These are phyloP conservation scores for Jacana jacana DNA, from an alignment of 2,113 vertebrate species.

Conservation along the genomic window DNA sequence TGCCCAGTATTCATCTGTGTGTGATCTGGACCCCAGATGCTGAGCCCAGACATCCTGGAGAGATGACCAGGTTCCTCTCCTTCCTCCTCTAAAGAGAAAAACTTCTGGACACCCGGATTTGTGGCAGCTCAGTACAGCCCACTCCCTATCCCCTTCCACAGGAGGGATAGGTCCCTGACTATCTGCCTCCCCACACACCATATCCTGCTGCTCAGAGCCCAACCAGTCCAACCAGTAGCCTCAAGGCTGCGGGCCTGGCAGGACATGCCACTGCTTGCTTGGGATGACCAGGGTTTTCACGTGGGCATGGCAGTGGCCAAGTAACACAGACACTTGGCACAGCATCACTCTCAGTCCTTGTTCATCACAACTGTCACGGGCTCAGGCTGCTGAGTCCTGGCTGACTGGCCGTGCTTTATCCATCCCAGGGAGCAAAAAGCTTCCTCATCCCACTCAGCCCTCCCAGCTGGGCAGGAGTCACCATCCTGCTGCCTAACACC, in stretches of 20 bases:
- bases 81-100: background rate
- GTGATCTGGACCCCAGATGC: background rate
- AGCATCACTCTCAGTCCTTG: rapidly evolving
- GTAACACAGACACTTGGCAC: background rate
- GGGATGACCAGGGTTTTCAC: background rate
- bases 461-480: background rate
- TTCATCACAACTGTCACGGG: background rate
- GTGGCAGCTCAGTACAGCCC: background rate
- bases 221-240: background rate
- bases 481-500: background rate
- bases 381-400: background rate
- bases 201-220: background rate
- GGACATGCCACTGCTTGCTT: background rate
- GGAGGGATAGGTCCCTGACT: background rate
- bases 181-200: background rate
- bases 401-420: background rate
- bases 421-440: rapidly evolving
- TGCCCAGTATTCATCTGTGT: rapidly evolving
- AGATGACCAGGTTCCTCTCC: background rate
- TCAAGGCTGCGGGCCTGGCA: background rate
- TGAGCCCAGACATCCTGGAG: background rate
- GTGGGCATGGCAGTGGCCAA: background rate
- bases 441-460: background rate
- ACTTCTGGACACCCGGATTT: background rate
- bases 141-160: background rate